A percentile compares a stretch with the other conserved stretches of the same genome.
Conservation (phyloP, 2,113 vertebrate species). For the Physeter macrocephalus region DNA sequence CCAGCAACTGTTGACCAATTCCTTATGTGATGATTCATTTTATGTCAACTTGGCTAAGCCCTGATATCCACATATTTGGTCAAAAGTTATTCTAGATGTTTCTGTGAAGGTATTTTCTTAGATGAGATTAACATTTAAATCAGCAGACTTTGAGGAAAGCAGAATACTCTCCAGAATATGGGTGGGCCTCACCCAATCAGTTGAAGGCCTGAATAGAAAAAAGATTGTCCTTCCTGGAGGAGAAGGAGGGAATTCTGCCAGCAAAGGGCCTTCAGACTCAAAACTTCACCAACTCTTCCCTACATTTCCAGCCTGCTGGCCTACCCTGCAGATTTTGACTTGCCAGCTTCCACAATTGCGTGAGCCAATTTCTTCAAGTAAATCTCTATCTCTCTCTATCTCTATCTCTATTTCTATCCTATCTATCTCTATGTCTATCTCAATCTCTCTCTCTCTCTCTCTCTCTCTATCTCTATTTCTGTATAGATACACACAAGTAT, state of each 20-base stretch:
- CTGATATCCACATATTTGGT: background rate
- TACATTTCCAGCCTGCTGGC: background rate
- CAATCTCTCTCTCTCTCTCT: no score
- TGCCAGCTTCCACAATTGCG: background rate
- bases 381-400: fast-evolving
- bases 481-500: background rate
- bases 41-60: background rate
- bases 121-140: background rate
- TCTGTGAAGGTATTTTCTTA: background rate
- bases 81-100: background rate
- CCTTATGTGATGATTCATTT: background rate
- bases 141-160: background rate
- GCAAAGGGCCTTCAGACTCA: background rate
- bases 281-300: background rate
- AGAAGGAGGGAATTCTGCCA: background rate
- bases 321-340: background rate
- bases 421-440: no score
- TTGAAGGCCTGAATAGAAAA: background rate
- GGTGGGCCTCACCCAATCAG: background rate
- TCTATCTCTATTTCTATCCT: background rate
- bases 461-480: background rate
- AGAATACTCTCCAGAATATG: background rate
- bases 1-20: background rate
- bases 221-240: background rate
- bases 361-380: background rate